A percentile compares a stretch with the other conserved stretches of the same genome.
phyloP scores from a whole-genome alignment of 2,113 vertebrate genomes.

The Phylloscopus trochilus region DNA sequence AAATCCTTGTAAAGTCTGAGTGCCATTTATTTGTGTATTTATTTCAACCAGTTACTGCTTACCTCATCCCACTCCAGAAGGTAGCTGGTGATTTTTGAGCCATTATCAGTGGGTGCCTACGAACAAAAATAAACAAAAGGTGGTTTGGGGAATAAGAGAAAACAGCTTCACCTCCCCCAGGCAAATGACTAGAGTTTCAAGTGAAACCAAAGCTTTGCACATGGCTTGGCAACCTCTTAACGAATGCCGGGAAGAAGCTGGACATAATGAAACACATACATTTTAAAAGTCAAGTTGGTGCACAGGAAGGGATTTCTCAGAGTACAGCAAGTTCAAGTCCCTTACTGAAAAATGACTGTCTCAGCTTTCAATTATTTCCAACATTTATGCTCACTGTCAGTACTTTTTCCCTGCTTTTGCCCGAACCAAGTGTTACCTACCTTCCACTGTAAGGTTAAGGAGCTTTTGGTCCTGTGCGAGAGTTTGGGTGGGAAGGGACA shows the following conservation, averaged over 20 bases:
- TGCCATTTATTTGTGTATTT: not conserved
- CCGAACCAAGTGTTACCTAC: conserved; percentile 62
- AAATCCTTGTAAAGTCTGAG: not conserved
- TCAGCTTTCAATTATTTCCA: not conserved
- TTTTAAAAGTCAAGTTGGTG: conserved; percentile 7
- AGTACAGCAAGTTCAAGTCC: not conserved
- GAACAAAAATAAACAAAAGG: conserved; percentile 36
- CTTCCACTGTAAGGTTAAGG: conserved; percentile 95
- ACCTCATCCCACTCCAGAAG: conserved; percentile 98
- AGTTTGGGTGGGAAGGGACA: conserved; percentile 88
- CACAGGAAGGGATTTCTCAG: not conserved
- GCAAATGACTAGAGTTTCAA: not conserved
- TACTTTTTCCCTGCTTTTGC: not conserved
- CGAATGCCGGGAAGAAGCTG: not conserved
- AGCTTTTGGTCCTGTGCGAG: conserved; percentile 90
- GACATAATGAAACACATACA: conserved; percentile 21
- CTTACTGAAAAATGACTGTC: not conserved
- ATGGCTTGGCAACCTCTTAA: conserved; percentile 6
- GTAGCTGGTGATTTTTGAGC: conserved; percentile 98
- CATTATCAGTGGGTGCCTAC: conserved; percentile 92
- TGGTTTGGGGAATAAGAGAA: not conserved
- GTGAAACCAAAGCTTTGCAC: conserved; percentile 13
- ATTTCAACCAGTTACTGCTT: conserved; percentile 33
- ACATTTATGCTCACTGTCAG: not conserved
- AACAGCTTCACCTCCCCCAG: not conserved